Evolutionary conservation across 2,797 vertebrate genomes (phyloP), one percentile per base, ranked within the genome.

Genomic region (Brotula barbata): DNA sequence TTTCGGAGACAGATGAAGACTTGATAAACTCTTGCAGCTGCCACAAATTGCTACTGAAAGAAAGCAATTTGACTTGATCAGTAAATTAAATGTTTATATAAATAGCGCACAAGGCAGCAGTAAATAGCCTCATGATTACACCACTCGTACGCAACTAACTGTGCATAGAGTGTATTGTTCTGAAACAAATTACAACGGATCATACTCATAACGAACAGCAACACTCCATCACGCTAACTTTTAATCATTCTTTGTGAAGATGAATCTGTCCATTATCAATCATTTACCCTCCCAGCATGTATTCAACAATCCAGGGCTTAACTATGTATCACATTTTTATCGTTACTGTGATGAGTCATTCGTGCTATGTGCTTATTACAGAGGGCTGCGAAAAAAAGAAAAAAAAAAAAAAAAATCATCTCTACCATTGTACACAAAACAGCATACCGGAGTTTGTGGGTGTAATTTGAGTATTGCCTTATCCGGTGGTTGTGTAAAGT

Each of bases 1-100:
- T 77, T 77, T 58, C 47, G 59, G 56, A 67, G 48, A 57, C 44
- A 51, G 39, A 36, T 68, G 25, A 74, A 61, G 22, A 67, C 50
- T 72, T 57, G 25, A 64, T 73, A 28, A 34, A 62, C 53, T 48
- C 8, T 54, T 54, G 41, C 43, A 53, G 60, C 42, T 71, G 64
- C 21, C 54, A 25, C 21, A 66, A 36, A 50, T 23, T 7, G 21
- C 21, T 23, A n/a, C 21, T 49, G 39, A 44, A 40, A 16, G n/a
- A 45, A 43, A 43, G 41, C 41, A 51, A 22, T 51, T 48, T 17
- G 31, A 19, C 25, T 31, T 11, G 2, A 47, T 16, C 23, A 25
- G 14, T 47, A 28, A 48, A 21, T 8, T 15, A 15, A 14, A 39
- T 22, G 33, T 37, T 37, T 37, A 22, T 22, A 23, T 6, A 39